phyloP scores from a whole-genome alignment of 2,797 vertebrate species.

The Pangasius krempfi region DNA sequence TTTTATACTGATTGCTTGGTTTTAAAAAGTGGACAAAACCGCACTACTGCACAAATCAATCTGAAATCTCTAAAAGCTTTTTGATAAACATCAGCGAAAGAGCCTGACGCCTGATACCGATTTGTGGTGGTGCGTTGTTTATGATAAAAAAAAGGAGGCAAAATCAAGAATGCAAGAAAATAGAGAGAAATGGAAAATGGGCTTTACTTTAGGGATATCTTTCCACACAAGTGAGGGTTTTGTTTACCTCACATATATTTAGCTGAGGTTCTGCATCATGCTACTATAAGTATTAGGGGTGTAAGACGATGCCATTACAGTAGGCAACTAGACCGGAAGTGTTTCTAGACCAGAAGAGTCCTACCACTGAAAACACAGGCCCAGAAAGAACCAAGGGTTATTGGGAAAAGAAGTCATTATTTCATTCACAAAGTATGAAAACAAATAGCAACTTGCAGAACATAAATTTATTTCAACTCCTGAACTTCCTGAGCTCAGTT shows the following conservation, averaged over 20 bases:
- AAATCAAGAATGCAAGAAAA: conserved; percentile 8
- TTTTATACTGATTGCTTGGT: conserved; percentile 52
- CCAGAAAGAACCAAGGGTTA: not conserved
- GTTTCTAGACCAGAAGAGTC: not conserved
- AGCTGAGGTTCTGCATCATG: not conserved
- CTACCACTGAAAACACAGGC: not conserved
- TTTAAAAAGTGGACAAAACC: conserved; percentile 46
- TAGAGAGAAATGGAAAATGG: not conserved
- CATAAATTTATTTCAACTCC: not conserved
- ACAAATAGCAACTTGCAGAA: not conserved
- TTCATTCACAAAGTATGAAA: not conserved
- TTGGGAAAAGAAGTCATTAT: not conserved
- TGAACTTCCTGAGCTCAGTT: not conserved
- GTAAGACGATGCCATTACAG: not conserved
- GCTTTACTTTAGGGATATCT: not conserved
- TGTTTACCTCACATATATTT: conserved; percentile 1
- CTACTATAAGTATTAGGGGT: conserved; percentile 6
- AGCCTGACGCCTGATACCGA: not conserved
- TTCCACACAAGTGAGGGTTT: conserved; percentile 5
- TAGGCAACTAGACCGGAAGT: not conserved
- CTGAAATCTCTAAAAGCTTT: conserved; percentile 51
- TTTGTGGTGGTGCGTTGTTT: conserved; percentile 18
- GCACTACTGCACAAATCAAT: conserved; percentile 46
- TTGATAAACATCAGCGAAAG: conserved; percentile 39
- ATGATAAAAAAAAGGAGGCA: not conserved